Evolutionary conservation across 2,888 invertebrate species (phyloP), one percentile per base, ranked within the genome.

Genomic region (Pristionchus mayeri): DNA sequence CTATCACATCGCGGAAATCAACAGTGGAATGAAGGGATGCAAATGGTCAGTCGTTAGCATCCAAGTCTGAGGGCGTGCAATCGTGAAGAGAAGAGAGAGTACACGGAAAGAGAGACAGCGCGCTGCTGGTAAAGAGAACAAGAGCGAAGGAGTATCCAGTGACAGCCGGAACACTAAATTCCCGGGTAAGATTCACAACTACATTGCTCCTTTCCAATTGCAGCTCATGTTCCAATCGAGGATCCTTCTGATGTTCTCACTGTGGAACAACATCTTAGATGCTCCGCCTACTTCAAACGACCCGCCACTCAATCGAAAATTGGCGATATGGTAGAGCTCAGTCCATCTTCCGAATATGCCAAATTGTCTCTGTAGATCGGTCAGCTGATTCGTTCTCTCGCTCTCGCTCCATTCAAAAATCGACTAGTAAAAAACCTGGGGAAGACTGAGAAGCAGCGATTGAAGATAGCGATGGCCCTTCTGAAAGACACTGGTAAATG

Each of bases 391-490:
- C 97, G 97, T 94, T 97, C 97, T 93, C 94, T 98, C 88, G 97
- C 97, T 0, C 94, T 98, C 86, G 96, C 96, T 90, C 96, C 97
- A 93, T 97, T 97, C 6, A 95, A 96, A 86, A 96, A 97, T 91
- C 96, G 97, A 3, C 95, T 96, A 91, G 96, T 97, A 0, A 95
- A 95, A 52, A 95, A 96, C 3, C 94, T 98, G 89, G 97, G 97
- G 0, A 95, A 96, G 80, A 97, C 97, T 0, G 97, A 98, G 93
- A 95, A 95, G 88, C 95, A 96, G 86, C 95, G 98, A 88, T 94
- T 98, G 57, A 96, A 96, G 89, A 96, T 98, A 1, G 98, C 97
- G 0, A 96, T 97, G 91, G 96, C 97, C 90, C 94, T 98, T 54
- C 94, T 97, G 60, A 95, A 97, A 50, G 93, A 93, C 85, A 93